A percentile compares a stretch with the other conserved stretches of the same genome.
These are phyloP conservation scores for Formica exsecta DNA, from an alignment of 1,140 invertebrate species.

Conservation along the genomic window DNA sequence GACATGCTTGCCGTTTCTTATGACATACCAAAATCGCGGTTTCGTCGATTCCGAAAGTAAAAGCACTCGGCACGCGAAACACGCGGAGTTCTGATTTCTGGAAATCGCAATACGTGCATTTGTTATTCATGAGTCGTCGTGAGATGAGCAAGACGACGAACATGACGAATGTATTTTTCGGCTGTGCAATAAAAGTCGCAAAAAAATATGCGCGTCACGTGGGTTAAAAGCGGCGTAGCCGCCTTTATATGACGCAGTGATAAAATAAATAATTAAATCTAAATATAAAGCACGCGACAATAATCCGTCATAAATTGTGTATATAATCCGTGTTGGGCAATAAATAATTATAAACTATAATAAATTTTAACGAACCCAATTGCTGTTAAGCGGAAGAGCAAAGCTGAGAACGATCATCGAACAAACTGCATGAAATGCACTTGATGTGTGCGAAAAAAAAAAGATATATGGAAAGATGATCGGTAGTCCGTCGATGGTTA, in stretches of 20 bases:
- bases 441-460: conserved; percentile 14
- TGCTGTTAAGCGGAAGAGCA: not conserved
- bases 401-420: not conserved
- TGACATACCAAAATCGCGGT: conserved; percentile 56
- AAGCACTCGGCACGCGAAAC: conserved; percentile 69
- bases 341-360: conserved; percentile 59
- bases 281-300: conserved; percentile 22
- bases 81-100: conserved; percentile 70
- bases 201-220: conserved; percentile 57
- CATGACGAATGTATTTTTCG: conserved; percentile 55
- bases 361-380: conserved; percentile 49
- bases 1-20: not conserved
- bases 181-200: conserved; percentile 53
- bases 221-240: not conserved
- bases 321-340: not conserved
- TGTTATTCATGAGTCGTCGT: conserved; percentile 73
- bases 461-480: conserved; percentile 3
- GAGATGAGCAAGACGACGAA: conserved; percentile 57
- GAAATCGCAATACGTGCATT: conserved; percentile 67
- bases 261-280: conserved; percentile 63
- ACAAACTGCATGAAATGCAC: not conserved
- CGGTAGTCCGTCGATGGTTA: conserved; percentile 30
- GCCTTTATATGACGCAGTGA: conserved; percentile 25
- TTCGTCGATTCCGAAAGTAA: conserved; percentile 67
- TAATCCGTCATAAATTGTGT: conserved; percentile 24